phyloP scores from a whole-genome alignment of 2,888 invertebrate genomes.

The Cheiracanthium punctorium region DNA sequence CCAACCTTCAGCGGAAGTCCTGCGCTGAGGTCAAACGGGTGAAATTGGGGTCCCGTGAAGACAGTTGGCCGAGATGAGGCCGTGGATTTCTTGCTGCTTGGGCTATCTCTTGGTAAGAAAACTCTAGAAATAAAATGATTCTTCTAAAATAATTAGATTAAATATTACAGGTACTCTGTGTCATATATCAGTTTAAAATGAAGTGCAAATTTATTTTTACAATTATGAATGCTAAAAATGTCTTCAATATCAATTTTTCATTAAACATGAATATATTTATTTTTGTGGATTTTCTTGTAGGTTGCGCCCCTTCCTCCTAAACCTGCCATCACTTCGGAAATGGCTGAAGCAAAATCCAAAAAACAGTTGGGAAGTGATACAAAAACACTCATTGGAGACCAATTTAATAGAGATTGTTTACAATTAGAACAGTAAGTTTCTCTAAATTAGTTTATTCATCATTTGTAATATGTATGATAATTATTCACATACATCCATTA shows the following conservation, averaged over 20 bases:
- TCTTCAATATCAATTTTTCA: not conserved
- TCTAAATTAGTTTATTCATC: not conserved
- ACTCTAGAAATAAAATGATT: too few relatives aligned
- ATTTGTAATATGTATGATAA: too few relatives aligned
- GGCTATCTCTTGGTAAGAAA: too few relatives aligned
- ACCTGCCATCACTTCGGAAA: slow-evolving; percentile 76
- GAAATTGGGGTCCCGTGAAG: too few relatives aligned
- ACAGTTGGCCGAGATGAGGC: too few relatives aligned
- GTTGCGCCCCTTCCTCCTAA: slow-evolving; percentile 77
- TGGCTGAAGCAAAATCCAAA: slow-evolving; percentile 76
- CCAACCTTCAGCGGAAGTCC: too few relatives aligned
- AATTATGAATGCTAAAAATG: not conserved
- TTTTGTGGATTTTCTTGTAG: slow-evolving; percentile 70
- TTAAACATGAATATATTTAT: not conserved
- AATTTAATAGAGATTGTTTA: slow-evolving; percentile 76
- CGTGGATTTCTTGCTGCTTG: too few relatives aligned
- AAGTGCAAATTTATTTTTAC: not conserved
- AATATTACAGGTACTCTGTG: too few relatives aligned
- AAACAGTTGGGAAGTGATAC: slow-evolving; percentile 76
- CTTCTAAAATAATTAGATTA: too few relatives aligned
- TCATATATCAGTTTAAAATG: not conserved
- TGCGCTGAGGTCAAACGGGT: too few relatives aligned
- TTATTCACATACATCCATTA: too few relatives aligned
- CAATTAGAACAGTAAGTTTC: slow-evolving; percentile 76
- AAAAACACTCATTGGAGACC: slow-evolving; percentile 76